Percentiles rank a stretch among this genome's conserved stretches.
Conservation (phyloP, 2,888 invertebrate genomes). For the Pristionchus arcanus region DNA sequence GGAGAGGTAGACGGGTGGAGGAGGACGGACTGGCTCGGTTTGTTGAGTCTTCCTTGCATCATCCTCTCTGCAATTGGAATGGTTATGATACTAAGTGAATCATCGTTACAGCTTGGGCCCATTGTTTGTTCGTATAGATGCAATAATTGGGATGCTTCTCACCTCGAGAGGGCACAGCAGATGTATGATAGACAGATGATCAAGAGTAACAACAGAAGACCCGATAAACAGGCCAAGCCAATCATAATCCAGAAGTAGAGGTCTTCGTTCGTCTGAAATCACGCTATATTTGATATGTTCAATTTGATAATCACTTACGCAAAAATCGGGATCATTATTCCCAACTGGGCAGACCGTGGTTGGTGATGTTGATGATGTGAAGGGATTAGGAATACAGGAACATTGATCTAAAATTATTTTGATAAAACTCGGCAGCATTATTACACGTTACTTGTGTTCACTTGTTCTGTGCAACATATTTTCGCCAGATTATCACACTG, state of each 20-base stretch:
- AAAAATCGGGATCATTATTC: background rate
- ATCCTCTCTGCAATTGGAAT: constrained; percentile 7
- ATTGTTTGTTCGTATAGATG: background rate
- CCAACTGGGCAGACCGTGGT: background rate
- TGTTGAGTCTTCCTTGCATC: background rate
- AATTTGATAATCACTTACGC: background rate
- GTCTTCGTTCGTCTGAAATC: constrained; percentile 63
- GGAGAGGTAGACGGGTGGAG: constrained; percentile 50
- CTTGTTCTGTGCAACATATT: background rate
- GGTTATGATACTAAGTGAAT: background rate
- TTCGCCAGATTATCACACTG: background rate
- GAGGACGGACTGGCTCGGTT: constrained; percentile 9
- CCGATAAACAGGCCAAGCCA: constrained; percentile 62
- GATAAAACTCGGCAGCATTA: too few relatives aligned
- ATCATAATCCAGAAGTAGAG: constrained; percentile 70
- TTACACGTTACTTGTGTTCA: background rate
- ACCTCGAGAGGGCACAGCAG: constrained; percentile 47
- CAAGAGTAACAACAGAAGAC: constrained; percentile 56
- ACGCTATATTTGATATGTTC: background rate
- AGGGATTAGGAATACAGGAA: background rate
- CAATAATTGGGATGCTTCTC: background rate
- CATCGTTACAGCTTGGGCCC: background rate
- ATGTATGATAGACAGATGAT: constrained; percentile 40
- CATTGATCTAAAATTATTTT: background rate
- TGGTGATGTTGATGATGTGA: background rate